Base-by-base conservation (phyloP, 2,888 invertebrate species). In the Eurois occulta region DNA sequence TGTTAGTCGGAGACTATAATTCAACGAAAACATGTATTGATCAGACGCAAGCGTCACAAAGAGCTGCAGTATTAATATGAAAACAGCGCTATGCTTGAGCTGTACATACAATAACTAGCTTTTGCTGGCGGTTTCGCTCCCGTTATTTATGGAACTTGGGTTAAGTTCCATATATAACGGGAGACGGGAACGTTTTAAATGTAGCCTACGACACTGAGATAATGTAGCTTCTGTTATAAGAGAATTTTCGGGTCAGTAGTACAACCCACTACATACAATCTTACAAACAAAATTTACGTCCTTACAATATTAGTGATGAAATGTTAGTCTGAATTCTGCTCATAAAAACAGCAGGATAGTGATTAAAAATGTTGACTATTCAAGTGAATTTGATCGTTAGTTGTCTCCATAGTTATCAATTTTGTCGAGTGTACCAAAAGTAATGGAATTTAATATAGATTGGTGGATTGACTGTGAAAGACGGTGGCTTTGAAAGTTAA, bases 361-460 rank as follows among this genome's bases (percentile, higher is more conserved):
- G 1, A 71, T 6, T 38, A 58, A 72, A 52, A 43, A n/a, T 35
- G 10, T 16, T 48, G 10, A 11, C 32, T 5, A 43, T n/a, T 46
- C 18, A 13, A 13, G 13, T n/a, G 18, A 79, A 32, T 48, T 41
- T 21, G 21, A 2, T 41, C 18, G 18, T 58, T 1, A 38, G 4
- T 68, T 16, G 11, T 35, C 32, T 81, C 0, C 43, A 68, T 43
- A 81, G 48, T n/a, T 21, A 46, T 55, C 46, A 81, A 68, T 68
- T 82, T 72, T 72, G 78, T 8, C 58, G 76, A 65, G 13, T 77
- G 72, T 83, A 83, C 71, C n/a, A 74, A 55, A 82, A 77, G 43
- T 76, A 76, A 66, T 55, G 83, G 68, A 72, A 72, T 82, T 69
- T 65, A 48, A 72, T 76, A 6, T 72, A 82, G 69, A 72, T 66